Evolutionary conservation across 2,797 vertebrate species (phyloP), one percentile per base, ranked within the genome.

Genomic region (Lepilemur septentrionalis): DNA sequence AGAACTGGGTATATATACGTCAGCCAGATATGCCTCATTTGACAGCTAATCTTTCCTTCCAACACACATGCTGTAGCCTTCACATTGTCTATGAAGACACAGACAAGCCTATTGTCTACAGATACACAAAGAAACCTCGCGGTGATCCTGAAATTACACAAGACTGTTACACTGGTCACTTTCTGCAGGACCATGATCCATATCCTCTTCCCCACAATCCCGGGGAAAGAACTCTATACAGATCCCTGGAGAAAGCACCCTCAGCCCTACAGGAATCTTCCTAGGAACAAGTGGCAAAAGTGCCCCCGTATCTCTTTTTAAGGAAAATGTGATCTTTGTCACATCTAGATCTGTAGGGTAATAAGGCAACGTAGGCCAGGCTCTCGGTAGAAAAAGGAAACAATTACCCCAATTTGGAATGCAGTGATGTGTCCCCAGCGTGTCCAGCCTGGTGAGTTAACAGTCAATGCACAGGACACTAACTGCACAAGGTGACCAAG

Each of bases 321-420:
- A 89, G 23, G 52, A 32, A 85, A 67, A 80, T 7, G 11, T 32
- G 14, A 70, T 79, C 61, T 83, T 38, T 5, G 75, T 61, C 25
- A 75, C 17, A 63, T 13, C 9, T 50, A 35, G 65, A 80, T 30
- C 35, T 88, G 15, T 69, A 91, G 1, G 0, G 2, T 57, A 48
- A 82, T 57, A 65, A 28, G 63, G 72, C 78, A 17, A 25, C 25
- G 43, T 28, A 48, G 76, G 59, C 30, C 43, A 88, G n/a, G 18
- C 23, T 75, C 88, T 83, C 32, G n/a, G 46, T 35, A 94, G 83
- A 48, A 95, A 83, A 84, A 46, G 23, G 43, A 94, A 91, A 75
- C 35, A 61, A 38, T 80, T 38, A 75, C n/a, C 75, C 23, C 35
- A 84, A 17, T 84, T 55, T 80, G 72, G 82, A 91, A 88, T 17